A percentile compares a stretch with the other conserved stretches of the same genome.
phyloP scores from a whole-genome alignment of 2,797 vertebrate genomes.

The Poecilia velifera region DNA sequence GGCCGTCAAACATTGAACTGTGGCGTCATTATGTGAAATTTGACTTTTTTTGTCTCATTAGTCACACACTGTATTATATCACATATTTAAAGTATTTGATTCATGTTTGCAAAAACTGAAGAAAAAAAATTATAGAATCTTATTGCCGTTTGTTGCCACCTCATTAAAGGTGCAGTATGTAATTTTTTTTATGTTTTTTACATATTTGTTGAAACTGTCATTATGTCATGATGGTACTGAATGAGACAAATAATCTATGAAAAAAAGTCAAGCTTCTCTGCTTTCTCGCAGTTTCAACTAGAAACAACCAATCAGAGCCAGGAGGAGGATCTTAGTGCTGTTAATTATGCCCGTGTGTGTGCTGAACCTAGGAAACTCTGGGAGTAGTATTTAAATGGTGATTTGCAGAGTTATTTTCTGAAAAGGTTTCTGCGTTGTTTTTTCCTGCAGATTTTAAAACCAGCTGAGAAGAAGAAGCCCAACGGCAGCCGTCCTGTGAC shows the following conservation, averaged over 20 bases:
- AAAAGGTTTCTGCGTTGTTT: conserved; percentile 4
- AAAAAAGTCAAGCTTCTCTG: no score
- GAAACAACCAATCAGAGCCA: no score
- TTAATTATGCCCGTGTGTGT: no score
- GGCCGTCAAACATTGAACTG: neutral
- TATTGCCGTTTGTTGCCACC: neutral
- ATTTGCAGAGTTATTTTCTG: neutral
- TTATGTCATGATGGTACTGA: no score
- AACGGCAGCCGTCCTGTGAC: conserved; percentile 96
- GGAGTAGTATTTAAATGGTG: neutral
- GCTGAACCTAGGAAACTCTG: neutral
- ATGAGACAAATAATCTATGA: no score
- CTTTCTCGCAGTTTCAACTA: no score
- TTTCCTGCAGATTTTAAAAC: conserved; percentile 91
- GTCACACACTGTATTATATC: neutral
- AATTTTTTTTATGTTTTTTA: no score
- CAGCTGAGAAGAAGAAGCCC: conserved; percentile 98
- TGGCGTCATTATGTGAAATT: neutral
- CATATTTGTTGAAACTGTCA: no score
- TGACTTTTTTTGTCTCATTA: neutral
- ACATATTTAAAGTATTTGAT: neutral
- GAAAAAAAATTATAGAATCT: neutral
- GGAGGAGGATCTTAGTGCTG: no score
- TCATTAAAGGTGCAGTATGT: neutral
- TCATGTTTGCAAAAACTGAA: neutral